Base-by-base conservation (phyloP, 2,797 vertebrate species). In the Chaetophractus vellerosus region DNA sequence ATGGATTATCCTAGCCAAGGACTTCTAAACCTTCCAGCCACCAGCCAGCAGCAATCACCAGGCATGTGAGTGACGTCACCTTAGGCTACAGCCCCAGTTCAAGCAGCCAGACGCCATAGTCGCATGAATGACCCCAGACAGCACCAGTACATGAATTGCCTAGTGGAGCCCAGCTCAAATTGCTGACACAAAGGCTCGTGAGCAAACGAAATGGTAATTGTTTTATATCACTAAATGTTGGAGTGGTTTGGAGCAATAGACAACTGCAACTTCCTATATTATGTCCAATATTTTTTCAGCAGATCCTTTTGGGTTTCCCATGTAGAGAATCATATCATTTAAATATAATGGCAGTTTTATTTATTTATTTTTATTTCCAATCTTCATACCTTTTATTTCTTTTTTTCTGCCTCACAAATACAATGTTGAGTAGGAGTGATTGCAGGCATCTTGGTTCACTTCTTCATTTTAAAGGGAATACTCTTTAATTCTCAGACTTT, bases 261-360 rank as follows among this genome's bases (percentile, higher is more conserved):
- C 33, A 95, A 90, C n/a, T 41, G n/a, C 87, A 18, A 63, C 33
- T 57, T 26, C 57, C 4, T 71, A 57, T 21, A n/a, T 26, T 71
- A 55, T 63, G 7, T 21, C 68, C 75, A 41, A n/a, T 38, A 63
- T 45, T 12, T n/a, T 23, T 15, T 80, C 83, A 52, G 3, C 50
- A 66, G 36, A 31, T 79, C 94, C 31, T 90, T 91, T 64, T n/a
- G 31, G 66, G 16, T 72, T 82, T 78, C 64, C 36, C 78, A 36
- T 59, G 45, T 45, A 45, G 45, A 10, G 10, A 45, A 45, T 10
- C 45, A 6, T 45, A 9, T 45, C 45, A 45, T 55, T 72, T 76
- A 63, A 94, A 88, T 55, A 75, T 41, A 80, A 69, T 57, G 81
- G 18, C 61, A 59, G 26, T 91, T 93, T 50, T 23, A 26, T 21